Evolutionary conservation across 2,888 invertebrate genomes (phyloP).

Genomic region (Luperina nickerlii): DNA sequence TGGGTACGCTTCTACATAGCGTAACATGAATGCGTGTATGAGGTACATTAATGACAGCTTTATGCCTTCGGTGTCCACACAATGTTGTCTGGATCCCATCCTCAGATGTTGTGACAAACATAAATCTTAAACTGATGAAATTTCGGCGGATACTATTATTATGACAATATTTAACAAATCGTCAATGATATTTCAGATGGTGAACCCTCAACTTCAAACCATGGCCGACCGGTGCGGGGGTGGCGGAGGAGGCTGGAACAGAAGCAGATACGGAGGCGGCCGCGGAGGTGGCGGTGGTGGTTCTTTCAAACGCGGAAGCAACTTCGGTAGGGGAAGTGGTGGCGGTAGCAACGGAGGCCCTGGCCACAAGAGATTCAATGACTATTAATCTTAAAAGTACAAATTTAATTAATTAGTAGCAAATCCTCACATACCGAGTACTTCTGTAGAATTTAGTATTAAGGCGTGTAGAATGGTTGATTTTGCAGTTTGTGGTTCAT

Average conservation of each 20-base stretch:
- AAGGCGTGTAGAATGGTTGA: constrained; percentile 73
- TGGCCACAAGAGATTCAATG: constrained; percentile 86
- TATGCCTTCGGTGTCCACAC: constrained; percentile 96
- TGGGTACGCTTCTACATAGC: constrained; percentile 92
- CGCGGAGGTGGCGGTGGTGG: constrained; percentile 84
- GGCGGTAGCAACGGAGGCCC: constrained; percentile 76
- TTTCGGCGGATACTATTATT: background rate
- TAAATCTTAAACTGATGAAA: background rate
- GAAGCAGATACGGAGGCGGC: constrained; percentile 87
- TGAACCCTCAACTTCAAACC: constrained; percentile 96
- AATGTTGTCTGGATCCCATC: constrained; percentile 93
- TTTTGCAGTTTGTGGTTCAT: constrained; percentile 74
- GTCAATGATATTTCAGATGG: constrained; percentile 88
- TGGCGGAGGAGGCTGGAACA: constrained; percentile 91
- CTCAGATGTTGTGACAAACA: constrained; percentile 92
- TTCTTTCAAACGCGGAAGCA: constrained; percentile 87
- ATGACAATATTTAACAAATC: background rate
- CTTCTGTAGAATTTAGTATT: constrained; percentile 77
- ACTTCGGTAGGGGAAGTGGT: constrained; percentile 84
- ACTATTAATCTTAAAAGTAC: constrained; percentile 80
- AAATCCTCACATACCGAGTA: constrained; percentile 84
- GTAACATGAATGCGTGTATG: constrained; percentile 94
- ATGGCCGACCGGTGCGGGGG: constrained; percentile 93
- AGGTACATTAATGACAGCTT: constrained; percentile 92
- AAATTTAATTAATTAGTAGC: constrained; percentile 73